Evolutionary conservation across 1,140 invertebrate genomes (phyloP).

Genomic region (Limonius californicus): DNA sequence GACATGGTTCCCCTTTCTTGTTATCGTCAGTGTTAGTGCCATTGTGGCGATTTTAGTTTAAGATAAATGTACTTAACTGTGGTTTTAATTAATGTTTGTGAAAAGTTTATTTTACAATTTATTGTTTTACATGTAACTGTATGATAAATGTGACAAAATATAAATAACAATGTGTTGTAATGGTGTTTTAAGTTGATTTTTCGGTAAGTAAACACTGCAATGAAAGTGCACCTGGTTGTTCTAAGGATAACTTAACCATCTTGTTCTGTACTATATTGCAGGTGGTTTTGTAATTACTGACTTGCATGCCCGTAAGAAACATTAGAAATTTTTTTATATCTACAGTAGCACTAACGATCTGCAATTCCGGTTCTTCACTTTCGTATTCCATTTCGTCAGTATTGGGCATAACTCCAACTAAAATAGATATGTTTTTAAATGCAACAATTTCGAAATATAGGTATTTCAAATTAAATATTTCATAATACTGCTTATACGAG

Average conservation of each 20-base stretch:
- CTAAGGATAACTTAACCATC: constrained; percentile 45
- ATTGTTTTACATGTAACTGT: no score
- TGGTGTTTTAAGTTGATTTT: constrained; percentile 25
- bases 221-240: constrained; percentile 38
- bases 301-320: constrained; percentile 44
- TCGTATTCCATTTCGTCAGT: constrained; percentile 2
- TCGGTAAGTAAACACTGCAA: constrained; percentile 45
- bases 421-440: no score
- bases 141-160: no score
- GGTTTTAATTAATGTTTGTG: no score
- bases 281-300: constrained; percentile 39
- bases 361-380: constrained; percentile 4
- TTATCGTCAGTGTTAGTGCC: constrained; percentile 53
- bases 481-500: no score
- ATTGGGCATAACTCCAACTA: neutral
- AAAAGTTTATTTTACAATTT: no score
- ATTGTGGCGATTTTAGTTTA: constrained; percentile 20
- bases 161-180: no score
- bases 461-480: no score
- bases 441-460: no score
- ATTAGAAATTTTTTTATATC: constrained; percentile 46
- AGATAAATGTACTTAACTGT: neutral
- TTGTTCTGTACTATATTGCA: constrained; percentile 46
- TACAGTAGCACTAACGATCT: constrained; percentile 34
- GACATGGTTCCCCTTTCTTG: constrained; percentile 83